phyloP scores from a whole-genome alignment of 2,888 invertebrate species.

The Drosophila bunnanda region DNA sequence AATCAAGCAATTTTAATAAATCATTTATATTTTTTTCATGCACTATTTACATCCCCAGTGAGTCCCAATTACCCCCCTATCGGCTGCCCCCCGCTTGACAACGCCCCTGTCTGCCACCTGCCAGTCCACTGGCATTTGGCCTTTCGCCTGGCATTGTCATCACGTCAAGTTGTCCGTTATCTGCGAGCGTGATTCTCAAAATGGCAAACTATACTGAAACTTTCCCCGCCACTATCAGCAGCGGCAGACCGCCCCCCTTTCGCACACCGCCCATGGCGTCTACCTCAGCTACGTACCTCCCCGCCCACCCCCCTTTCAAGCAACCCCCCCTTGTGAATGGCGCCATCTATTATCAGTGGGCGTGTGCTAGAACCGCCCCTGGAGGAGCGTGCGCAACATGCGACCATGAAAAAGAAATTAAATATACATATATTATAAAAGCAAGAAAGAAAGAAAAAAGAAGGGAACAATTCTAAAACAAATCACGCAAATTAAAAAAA shows the following conservation, averaged over 20 bases:
- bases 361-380: constrained; percentile 35
- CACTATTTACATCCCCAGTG: not conserved
- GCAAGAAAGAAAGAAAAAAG: constrained; percentile 8
- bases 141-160: constrained; percentile 3
- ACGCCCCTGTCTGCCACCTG: constrained; percentile 15
- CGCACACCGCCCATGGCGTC: constrained; percentile 5
- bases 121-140: not conserved
- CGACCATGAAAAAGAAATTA: constrained; percentile 68
- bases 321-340: constrained; percentile 32
- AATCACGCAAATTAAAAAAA: constrained; percentile 10
- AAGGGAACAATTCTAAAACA: constrained; percentile 19
- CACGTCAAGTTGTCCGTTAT: constrained; percentile 10
- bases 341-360: constrained; percentile 63
- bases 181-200: constrained; percentile 20
- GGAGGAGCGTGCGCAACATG: constrained; percentile 56
- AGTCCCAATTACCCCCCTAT: not conserved
- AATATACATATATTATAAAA: constrained; percentile 45
- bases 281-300: not conserved
- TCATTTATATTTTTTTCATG: no score
- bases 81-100: not conserved
- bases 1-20: no score
- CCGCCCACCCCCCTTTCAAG: not conserved
- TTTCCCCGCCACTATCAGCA: constrained; percentile 23
- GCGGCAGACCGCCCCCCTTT: not conserved
- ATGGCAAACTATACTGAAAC: constrained; percentile 25